phyloP scores from a whole-genome alignment of 23 tunicate genomes.

The Trididemnum clinides region DNA sequence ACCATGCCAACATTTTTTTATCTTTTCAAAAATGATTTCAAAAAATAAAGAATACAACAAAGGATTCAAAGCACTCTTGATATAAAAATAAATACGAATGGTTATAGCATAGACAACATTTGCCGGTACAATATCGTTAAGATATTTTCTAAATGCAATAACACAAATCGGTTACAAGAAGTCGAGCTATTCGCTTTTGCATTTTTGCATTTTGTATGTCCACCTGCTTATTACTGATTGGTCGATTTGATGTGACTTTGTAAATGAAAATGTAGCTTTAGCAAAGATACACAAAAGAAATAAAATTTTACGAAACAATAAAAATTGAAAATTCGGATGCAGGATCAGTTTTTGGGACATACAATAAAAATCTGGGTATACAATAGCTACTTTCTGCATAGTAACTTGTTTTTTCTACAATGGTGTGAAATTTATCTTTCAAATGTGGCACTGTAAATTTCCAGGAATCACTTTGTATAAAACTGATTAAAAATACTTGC shows the following conservation, averaged over 20 bases:
- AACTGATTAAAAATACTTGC: not conserved
- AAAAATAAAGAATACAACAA: slow-evolving; percentile 8
- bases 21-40: not conserved
- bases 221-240: not conserved
- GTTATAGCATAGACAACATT: not conserved
- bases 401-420: not conserved
- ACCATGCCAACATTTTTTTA: no score
- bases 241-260: not conserved
- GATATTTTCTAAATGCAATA: not conserved
- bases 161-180: slow-evolving; percentile 36
- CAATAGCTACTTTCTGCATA: slow-evolving; percentile 21
- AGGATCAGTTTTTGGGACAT: not conserved
- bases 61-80: slow-evolving; percentile 38
- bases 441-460: not conserved
- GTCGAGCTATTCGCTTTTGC: slow-evolving; percentile 6
- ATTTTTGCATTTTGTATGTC: not conserved
- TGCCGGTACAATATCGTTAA: not conserved
- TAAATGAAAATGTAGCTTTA: not conserved
- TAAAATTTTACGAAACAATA: not conserved
- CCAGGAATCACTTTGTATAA: not conserved
- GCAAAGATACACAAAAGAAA: slow-evolving; percentile 7
- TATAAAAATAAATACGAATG: not conserved
- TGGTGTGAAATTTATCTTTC: not conserved
- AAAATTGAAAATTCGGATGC: not conserved
- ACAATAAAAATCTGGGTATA: slow-evolving; percentile 16